Evolutionary conservation across 2,113 vertebrate species (phyloP).

Genomic region (Campylomormyrus tamandua): DNA sequence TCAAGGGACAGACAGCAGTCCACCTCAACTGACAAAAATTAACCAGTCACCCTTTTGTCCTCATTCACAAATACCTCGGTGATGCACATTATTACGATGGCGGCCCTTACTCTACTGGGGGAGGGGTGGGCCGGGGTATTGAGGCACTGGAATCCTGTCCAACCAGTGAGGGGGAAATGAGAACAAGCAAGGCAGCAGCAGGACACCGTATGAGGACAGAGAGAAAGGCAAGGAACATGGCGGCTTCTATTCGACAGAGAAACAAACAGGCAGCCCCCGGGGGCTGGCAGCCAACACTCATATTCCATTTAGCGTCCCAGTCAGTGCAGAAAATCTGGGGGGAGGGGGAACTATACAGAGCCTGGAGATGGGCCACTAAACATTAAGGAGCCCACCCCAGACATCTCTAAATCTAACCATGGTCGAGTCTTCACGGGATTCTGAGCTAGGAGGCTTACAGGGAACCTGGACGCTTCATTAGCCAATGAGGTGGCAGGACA

Average conservation of each 20-base stretch:
- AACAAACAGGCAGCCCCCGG: background rate
- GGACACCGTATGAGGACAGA: background rate
- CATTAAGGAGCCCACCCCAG: background rate
- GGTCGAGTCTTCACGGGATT: background rate
- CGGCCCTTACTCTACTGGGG: background rate
- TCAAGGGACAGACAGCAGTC: background rate
- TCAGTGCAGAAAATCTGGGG: background rate
- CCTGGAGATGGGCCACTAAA: background rate
- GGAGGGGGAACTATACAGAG: background rate
- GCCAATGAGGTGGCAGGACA: background rate
- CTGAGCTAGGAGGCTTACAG: background rate
- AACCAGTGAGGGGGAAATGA: background rate
- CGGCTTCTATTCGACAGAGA: background rate
- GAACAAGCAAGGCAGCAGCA: background rate
- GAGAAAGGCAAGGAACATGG: background rate
- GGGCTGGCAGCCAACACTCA: background rate
- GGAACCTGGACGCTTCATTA: background rate
- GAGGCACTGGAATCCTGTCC: background rate
- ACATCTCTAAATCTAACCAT: background rate
- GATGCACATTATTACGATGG: background rate
- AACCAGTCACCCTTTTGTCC: slow-evolving; percentile 2
- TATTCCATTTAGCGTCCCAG: background rate
- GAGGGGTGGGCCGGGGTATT: background rate
- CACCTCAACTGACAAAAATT: background rate
- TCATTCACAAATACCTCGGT: background rate